These are phyloP conservation scores for Puntigrus tetrazona DNA, from an alignment of 2,113 vertebrate species.

Conservation along the genomic window DNA sequence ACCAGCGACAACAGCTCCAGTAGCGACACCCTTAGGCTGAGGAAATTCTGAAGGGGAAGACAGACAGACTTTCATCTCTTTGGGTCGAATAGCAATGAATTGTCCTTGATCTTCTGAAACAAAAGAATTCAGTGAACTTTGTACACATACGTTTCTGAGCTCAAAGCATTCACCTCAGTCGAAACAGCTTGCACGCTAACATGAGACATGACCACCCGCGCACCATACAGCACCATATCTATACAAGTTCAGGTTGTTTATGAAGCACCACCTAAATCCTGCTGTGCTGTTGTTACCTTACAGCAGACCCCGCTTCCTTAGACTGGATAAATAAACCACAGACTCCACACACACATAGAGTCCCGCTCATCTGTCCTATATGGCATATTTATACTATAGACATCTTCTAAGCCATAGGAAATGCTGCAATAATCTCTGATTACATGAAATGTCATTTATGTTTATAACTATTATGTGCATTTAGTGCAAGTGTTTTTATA, in stretches of 20 bases:
- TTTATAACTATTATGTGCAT: neutral
- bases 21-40: slow-evolving; percentile 71
- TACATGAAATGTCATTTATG: neutral
- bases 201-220: neutral
- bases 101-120: neutral
- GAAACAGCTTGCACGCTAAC: neutral
- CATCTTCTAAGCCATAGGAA: neutral
- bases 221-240: neutral
- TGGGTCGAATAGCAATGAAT: neutral
- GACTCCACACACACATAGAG: neutral
- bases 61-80: neutral
- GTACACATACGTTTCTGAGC: neutral
- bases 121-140: neutral
- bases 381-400: neutral
- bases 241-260: neutral
- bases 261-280: neutral
- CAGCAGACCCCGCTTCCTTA: neutral
- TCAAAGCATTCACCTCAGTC: neutral
- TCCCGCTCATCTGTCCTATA: neutral
- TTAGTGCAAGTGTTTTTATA: too few relatives aligned
- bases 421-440: neutral
- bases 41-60: slow-evolving; percentile 61
- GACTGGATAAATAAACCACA: neutral
- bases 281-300: slow-evolving; percentile 9
- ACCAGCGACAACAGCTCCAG: slow-evolving; percentile 81